Evolutionary conservation across 2,888 invertebrate genomes (phyloP).

Genomic region (Abscondita cerata): DNA sequence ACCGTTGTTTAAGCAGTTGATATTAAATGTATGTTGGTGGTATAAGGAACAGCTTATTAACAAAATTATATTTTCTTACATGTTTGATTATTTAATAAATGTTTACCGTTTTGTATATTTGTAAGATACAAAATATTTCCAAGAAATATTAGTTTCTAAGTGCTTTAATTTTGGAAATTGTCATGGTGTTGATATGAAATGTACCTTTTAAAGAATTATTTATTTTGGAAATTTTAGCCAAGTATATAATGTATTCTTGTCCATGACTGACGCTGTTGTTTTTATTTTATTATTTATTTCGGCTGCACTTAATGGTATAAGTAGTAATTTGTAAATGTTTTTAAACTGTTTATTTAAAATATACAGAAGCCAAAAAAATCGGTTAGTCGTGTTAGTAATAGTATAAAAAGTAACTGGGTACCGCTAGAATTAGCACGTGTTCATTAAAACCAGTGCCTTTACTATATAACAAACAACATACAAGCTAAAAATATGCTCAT

Average conservation of each 20-base stretch:
- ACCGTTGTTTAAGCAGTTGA: slow-evolving; percentile 1
- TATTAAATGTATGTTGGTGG: slow-evolving; percentile 17
- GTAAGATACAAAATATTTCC: too few relatives aligned
- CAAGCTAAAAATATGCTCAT: background rate
- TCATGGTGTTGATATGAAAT: background rate
- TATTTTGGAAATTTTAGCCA: slow-evolving; percentile 2
- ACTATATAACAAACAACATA: background rate
- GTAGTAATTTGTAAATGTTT: slow-evolving; percentile 11
- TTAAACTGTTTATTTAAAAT: background rate
- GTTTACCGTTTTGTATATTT: background rate
- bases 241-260: slow-evolving; percentile 11
- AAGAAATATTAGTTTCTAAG: slow-evolving; percentile 2
- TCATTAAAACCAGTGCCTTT: slow-evolving; percentile 24
- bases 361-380: slow-evolving; percentile 25
- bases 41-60: slow-evolving; percentile 6
- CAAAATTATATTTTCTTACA: slow-evolving; percentile 19
- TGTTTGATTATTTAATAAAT: slow-evolving; percentile 16
- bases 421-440: slow-evolving; percentile 19
- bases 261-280: slow-evolving; percentile 22
- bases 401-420: slow-evolving; percentile 7
- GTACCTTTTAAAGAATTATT: background rate
- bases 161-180: slow-evolving; percentile 3
- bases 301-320: background rate
- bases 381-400: slow-evolving; percentile 8
- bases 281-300: slow-evolving; percentile 13